Percentiles rank a stretch among this genome's conserved stretches.
These are phyloP conservation scores for Chrysina gloriosa DNA, from an alignment of 2,888 invertebrate species.

Conservation along the genomic window DNA sequence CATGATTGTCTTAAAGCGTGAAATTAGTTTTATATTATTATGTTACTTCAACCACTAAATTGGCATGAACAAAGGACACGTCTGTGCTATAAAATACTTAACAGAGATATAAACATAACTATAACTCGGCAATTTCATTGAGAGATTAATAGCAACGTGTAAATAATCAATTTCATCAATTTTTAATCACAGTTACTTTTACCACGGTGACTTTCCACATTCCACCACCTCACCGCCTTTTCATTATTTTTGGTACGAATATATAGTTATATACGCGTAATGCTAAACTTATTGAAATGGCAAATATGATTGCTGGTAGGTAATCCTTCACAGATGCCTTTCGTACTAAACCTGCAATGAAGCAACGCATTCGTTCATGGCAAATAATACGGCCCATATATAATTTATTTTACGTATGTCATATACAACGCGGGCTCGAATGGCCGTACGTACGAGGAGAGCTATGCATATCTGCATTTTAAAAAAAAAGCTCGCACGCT, in stretches of 20 bases:
- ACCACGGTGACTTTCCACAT: too few species aligned
- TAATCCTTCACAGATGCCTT: conserved; percentile 15
- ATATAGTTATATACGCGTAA: background rate
- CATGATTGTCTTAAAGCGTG: too few species aligned
- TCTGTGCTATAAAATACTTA: too few species aligned
- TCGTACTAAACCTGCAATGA: conserved; percentile 8
- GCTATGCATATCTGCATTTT: conserved; percentile 24
- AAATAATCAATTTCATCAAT: too few species aligned
- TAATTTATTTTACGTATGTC: conserved; percentile 10
- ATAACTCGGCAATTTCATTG: too few species aligned
- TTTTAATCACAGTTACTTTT: too few species aligned
- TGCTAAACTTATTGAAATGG: conserved; percentile 8
- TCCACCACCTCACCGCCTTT: background rate
- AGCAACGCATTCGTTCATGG: conserved; percentile 4
- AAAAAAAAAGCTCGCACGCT: conserved; percentile 24
- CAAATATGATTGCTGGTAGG: conserved; percentile 16
- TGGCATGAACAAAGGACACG: too few species aligned
- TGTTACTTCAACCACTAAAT: too few species aligned
- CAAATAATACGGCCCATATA: conserved; percentile 9
- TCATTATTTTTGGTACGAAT: background rate
- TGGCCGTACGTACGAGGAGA: background rate
- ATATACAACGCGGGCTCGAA: conserved; percentile 5
- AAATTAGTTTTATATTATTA: too few species aligned
- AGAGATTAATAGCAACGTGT: too few species aligned
- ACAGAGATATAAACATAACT: too few species aligned